These are phyloP conservation scores for Portevinia maculata DNA, from an alignment of 2,888 invertebrate species.

Conservation along the genomic window DNA sequence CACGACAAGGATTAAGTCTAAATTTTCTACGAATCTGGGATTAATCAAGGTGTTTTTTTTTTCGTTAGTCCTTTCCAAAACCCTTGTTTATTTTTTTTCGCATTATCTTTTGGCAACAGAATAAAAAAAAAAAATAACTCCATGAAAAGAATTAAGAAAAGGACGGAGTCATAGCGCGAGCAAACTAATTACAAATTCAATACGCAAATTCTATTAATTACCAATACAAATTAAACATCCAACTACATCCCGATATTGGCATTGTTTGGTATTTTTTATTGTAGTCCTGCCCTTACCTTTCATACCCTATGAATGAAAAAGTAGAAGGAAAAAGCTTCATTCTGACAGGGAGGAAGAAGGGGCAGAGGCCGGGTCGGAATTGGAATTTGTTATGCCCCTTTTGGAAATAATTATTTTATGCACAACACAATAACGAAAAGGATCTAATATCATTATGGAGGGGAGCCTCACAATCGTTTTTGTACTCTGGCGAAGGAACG, in stretches of 20 bases:
- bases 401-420: constrained; percentile 60
- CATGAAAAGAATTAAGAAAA: constrained; percentile 5
- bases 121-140: neutral
- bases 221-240: constrained; percentile 79
- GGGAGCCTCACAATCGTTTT: constrained; percentile 26
- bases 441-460: constrained; percentile 69
- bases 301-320: neutral
- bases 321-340: constrained; percentile 1
- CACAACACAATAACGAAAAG: constrained; percentile 42
- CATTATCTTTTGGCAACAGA: constrained; percentile 20
- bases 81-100: constrained; percentile 14
- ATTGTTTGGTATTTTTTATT: constrained; percentile 54
- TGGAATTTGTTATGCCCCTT: constrained; percentile 57
- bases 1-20: constrained; percentile 66
- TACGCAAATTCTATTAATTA: constrained; percentile 82
- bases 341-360: neutral
- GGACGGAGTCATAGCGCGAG: constrained; percentile 25
- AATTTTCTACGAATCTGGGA: constrained; percentile 62
- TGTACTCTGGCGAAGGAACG: neutral
- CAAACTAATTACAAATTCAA: constrained; percentile 80
- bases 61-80: constrained; percentile 11
- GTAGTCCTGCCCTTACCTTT: constrained; percentile 30
- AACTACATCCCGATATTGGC: constrained; percentile 67
- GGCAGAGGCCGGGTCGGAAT: constrained; percentile 19
- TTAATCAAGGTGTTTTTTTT: constrained; percentile 59